Percentiles rank a stretch among this genome's conserved stretches.
Conservation (phyloP, 2,113 vertebrate genomes). For the Hippocampus guttulatus region DNA sequence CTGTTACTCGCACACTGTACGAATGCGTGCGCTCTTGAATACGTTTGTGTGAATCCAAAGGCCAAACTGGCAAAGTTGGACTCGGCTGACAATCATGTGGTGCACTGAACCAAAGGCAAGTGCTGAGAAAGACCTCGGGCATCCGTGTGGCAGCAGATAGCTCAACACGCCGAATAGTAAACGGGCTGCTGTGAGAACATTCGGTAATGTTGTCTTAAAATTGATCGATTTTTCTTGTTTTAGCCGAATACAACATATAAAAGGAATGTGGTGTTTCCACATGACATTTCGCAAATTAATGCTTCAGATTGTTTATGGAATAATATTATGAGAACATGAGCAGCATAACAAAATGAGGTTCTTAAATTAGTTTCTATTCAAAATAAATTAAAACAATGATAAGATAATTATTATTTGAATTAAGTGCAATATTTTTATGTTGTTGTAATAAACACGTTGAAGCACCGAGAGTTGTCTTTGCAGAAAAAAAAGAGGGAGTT, state of each 20-base stretch:
- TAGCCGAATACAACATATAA: background rate
- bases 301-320: background rate
- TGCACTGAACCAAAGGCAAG: slow-evolving; percentile 58
- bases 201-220: background rate
- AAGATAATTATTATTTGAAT: background rate
- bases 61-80: slow-evolving; percentile 51
- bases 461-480: background rate
- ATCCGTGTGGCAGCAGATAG: slow-evolving; percentile 30
- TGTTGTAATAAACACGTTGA: background rate
- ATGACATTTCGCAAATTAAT: background rate
- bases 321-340: background rate
- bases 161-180: too few species aligned
- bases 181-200: too few species aligned
- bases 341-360: background rate
- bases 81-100: slow-evolving; percentile 60
- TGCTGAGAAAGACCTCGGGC: slow-evolving; percentile 55
- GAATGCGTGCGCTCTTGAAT: background rate
- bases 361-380: background rate
- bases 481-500: background rate
- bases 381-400: background rate
- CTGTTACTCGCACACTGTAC: background rate
- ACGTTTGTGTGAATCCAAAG: slow-evolving; percentile 39
- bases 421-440: background rate
- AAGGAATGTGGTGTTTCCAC: background rate
- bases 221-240: background rate